phyloP scores from a whole-genome alignment of 2,113 vertebrate species.

The Macrotis lagotis region DNA sequence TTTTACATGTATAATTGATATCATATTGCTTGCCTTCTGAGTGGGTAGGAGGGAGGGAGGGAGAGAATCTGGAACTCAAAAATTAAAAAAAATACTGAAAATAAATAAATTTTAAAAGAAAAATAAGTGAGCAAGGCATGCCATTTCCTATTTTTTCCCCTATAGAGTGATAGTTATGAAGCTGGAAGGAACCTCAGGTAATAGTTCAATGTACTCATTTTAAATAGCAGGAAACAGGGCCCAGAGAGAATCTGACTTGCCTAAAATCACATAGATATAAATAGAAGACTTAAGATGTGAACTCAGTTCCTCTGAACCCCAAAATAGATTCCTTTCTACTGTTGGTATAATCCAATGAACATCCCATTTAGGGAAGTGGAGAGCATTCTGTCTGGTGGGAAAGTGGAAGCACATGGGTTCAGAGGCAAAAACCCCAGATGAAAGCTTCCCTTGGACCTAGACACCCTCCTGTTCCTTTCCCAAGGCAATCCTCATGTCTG shows the following conservation, averaged over 20 bases:
- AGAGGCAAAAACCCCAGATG: background rate
- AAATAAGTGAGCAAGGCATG: background rate
- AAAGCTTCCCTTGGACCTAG: background rate
- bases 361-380: background rate
- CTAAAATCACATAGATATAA: background rate
- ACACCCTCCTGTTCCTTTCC: background rate
- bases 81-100: background rate
- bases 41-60: background rate
- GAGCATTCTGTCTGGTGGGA: background rate
- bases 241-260: background rate
- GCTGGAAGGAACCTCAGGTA: background rate
- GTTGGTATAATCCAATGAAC: background rate
- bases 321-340: background rate
- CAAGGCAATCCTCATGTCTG: background rate
- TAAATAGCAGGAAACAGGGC: background rate
- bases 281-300: background rate
- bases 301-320: background rate
- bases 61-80: background rate
- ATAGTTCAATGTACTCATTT: background rate
- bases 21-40: background rate
- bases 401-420: background rate
- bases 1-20: background rate
- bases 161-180: background rate
- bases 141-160: background rate
- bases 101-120: background rate